Evolutionary conservation across 2,797 vertebrate genomes (phyloP).

Genomic region (Phoebastria nigripes): DNA sequence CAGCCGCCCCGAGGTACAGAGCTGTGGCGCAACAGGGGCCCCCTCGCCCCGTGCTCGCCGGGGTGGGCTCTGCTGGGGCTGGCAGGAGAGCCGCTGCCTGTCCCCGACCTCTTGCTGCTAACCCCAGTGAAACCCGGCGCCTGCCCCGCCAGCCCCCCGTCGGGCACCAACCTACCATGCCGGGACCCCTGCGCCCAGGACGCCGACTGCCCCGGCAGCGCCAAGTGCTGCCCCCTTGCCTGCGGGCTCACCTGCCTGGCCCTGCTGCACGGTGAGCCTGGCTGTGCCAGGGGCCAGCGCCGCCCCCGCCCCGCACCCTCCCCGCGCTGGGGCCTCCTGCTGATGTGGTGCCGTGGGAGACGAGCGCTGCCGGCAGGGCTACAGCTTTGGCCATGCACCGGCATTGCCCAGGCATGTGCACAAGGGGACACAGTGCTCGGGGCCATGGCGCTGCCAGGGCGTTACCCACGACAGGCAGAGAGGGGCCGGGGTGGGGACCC

Average conservation of each 20-base stretch:
- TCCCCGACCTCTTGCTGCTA: background rate
- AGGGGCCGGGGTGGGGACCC: background rate
- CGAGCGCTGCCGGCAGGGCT: background rate
- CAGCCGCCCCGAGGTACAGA: background rate
- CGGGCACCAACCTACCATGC: background rate
- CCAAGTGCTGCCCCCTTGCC: background rate
- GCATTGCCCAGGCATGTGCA: background rate
- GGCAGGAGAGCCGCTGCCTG: background rate
- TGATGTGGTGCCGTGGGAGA: rapidly evolving
- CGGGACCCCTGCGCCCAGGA: background rate
- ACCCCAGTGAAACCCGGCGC: background rate
- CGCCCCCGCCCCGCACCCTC: background rate
- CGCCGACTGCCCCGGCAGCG: background rate
- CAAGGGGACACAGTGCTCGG: background rate
- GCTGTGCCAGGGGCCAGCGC: background rate
- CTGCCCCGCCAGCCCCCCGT: background rate
- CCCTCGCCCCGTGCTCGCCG: rapidly evolving
- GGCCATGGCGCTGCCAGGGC: background rate
- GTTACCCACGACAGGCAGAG: no score
- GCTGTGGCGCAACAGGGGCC: background rate
- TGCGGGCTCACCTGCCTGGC: background rate
- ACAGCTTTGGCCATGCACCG: background rate
- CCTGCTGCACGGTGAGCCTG: background rate
- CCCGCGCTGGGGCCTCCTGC: background rate
- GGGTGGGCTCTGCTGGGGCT: background rate